phyloP scores from a whole-genome alignment of 2,113 vertebrate species.

The Tychaedon coryphoeus region DNA sequence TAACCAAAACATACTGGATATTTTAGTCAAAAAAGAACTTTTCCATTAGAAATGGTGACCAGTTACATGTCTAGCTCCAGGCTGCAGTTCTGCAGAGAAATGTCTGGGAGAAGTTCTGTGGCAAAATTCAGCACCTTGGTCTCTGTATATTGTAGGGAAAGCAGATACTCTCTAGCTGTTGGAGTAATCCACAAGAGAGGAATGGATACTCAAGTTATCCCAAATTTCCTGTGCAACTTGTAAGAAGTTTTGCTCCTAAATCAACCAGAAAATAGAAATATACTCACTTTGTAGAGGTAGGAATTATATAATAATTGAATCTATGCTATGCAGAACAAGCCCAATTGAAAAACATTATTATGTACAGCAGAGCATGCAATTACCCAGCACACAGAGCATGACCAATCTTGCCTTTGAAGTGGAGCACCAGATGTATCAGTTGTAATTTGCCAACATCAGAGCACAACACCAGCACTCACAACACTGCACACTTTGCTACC shows the following conservation, averaged over 20 bases:
- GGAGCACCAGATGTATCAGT: neutral
- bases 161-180: neutral
- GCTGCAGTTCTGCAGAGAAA: neutral
- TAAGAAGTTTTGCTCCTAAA: neutral
- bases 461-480: neutral
- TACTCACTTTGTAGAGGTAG: neutral
- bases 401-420: neutral
- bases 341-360: neutral
- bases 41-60: neutral
- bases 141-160: neutral
- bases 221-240: neutral
- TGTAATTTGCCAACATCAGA: neutral
- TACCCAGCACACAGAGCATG: neutral
- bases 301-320: neutral
- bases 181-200: fast-evolving
- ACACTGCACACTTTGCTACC: neutral
- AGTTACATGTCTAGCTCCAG: neutral
- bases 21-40: neutral
- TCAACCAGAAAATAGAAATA: neutral
- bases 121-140: neutral
- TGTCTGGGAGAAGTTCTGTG: neutral
- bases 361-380: constrained; percentile 12
- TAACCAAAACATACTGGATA: neutral
- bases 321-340: neutral
- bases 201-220: neutral